Evolutionary conservation across 2,113 vertebrate species (phyloP).

Genomic region (Halcyon malimbica): DNA sequence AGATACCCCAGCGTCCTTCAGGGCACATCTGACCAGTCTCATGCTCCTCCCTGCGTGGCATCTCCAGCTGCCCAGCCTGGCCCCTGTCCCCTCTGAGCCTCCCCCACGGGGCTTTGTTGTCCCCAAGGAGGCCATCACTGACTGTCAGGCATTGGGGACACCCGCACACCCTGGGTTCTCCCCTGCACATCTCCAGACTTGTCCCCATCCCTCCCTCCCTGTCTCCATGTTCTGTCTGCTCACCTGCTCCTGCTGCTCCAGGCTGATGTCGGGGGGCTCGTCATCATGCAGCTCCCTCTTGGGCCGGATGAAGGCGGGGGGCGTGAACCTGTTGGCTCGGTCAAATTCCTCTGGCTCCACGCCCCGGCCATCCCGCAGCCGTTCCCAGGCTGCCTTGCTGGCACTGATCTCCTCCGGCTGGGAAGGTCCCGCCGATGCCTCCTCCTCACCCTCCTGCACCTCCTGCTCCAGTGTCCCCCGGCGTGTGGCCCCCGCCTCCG

Average conservation of each 20-base stretch:
- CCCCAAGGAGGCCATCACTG: not conserved
- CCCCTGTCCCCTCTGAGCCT: not conserved
- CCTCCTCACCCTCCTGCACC: conserved; percentile 73
- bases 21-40: not conserved
- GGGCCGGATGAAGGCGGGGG: conserved; percentile 88
- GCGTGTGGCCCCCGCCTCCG: conserved; percentile 42
- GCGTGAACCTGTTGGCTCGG: conserved; percentile 84
- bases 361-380: conserved; percentile 91
- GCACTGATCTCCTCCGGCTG: conserved; percentile 75
- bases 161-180: no score
- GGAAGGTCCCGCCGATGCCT: conserved; percentile 52
- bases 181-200: not conserved
- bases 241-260: conserved; percentile 88
- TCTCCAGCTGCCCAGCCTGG: accelerated
- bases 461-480: conserved; percentile 72
- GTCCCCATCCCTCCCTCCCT: not conserved
- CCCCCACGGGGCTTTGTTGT: accelerated
- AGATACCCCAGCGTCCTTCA: not conserved
- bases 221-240: not conserved
- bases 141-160: accelerated
- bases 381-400: conserved; percentile 89
- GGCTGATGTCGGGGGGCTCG: conserved; percentile 82
- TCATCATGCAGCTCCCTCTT: conserved; percentile 88
- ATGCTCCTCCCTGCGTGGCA: accelerated
- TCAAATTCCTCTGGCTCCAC: conserved; percentile 94